Evolutionary conservation across 2,113 vertebrate species (phyloP).

Genomic region (Myrmophylax atrothorax): DNA sequence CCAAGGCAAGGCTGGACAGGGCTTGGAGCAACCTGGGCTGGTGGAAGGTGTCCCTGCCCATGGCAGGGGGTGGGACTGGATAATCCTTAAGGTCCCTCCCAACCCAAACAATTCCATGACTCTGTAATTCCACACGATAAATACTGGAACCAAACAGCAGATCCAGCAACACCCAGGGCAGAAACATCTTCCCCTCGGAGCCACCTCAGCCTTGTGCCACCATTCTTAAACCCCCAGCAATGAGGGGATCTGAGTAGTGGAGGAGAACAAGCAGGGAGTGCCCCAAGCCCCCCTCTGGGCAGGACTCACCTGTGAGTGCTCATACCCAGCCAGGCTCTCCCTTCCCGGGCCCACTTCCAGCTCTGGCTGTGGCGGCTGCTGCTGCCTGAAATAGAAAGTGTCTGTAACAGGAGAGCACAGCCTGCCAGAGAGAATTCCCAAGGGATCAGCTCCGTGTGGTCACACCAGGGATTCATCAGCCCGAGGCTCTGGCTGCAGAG

Average conservation of each 20-base stretch:
- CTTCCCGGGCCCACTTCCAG: constrained; percentile 84
- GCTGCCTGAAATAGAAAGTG: constrained; percentile 67
- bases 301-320: constrained; percentile 74
- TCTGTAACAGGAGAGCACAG: neutral
- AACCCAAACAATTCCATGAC: neutral
- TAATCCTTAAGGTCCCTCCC: neutral
- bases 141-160: rapidly evolving
- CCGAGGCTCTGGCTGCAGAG: neutral
- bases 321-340: constrained; percentile 82
- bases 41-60: neutral
- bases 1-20: neutral
- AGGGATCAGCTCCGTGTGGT: neutral
- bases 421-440: neutral
- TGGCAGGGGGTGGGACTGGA: neutral
- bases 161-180: neutral
- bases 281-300: neutral
- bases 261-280: neutral
- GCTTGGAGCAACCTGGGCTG: neutral
- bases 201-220: neutral
- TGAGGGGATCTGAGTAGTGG: neutral
- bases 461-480: neutral
- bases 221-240: neutral
- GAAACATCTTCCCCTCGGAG: neutral
- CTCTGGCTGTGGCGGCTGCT: constrained; percentile 82
- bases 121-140: neutral